A percentile compares a stretch with the other conserved stretches of the same genome.
Evolutionary conservation across 2,888 invertebrate genomes (phyloP).

Genomic region (Pammene fasciana): DNA sequence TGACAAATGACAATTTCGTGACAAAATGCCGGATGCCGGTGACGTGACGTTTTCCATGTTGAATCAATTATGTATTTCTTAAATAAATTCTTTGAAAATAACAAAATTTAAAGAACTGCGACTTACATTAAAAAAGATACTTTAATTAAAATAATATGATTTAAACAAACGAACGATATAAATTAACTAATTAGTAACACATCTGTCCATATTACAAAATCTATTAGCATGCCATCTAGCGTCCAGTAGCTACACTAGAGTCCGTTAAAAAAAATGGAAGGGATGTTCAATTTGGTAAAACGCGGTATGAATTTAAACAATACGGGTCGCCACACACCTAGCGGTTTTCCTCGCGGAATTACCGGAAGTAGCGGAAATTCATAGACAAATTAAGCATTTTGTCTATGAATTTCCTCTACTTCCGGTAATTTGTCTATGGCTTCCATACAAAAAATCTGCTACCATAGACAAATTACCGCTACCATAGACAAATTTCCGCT

Average conservation of each 20-base stretch:
- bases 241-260: conserved; percentile 9
- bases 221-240: conserved; percentile 8
- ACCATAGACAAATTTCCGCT: too few species aligned
- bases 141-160: neutral
- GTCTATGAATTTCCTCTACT: too few species aligned
- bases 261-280: neutral
- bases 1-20: neutral
- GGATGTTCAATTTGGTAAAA: neutral
- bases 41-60: too few species aligned
- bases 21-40: conserved; percentile 3
- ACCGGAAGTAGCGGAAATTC: too few species aligned
- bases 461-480: too few species aligned
- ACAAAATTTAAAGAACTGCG: neutral
- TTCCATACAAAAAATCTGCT: too few species aligned
- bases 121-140: neutral
- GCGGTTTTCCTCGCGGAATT: too few species aligned
- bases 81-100: neutral
- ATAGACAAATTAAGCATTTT: too few species aligned
- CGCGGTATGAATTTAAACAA: neutral
- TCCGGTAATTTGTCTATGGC: too few species aligned
- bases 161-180: neutral
- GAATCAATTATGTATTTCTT: neutral
- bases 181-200: too few species aligned
- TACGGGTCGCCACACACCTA: too few species aligned
- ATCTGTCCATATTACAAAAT: neutral